Evolutionary conservation across 2,888 invertebrate genomes (phyloP).

Genomic region (Oscheius onirici): DNA sequence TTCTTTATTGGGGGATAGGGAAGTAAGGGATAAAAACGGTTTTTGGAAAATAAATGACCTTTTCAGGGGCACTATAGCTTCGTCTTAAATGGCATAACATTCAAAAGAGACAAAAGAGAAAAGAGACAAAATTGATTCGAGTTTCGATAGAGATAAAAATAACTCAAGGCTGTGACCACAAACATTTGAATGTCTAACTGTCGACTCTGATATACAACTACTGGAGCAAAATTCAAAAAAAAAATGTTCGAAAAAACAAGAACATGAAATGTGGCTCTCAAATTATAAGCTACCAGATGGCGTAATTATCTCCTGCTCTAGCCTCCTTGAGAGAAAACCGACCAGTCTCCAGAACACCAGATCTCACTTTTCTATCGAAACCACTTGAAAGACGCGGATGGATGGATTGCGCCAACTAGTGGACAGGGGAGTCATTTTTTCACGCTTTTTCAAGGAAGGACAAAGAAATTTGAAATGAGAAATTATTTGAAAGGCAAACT

Average conservation of each 20-base stretch:
- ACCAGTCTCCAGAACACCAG: conserved; percentile 17
- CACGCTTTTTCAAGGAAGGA: not conserved
- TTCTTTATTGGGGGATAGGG: no score
- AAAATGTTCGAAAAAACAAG: no score
- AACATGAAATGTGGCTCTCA: no score
- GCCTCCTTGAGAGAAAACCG: conserved; percentile 20
- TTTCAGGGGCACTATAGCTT: not conserved
- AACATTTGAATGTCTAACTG: no score
- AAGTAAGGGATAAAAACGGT: not conserved
- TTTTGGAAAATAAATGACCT: not conserved
- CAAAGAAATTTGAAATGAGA: not conserved
- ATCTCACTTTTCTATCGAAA: conserved; percentile 16
- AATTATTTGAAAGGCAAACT: not conserved
- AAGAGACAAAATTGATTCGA: no score
- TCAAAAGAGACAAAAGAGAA: no score
- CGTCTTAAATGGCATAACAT: not conserved
- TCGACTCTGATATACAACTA: no score
- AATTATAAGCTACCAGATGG: not conserved
- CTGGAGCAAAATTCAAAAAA: no score
- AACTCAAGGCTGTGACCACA: no score
- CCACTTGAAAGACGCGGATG: conserved; percentile 32
- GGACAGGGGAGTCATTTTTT: not conserved
- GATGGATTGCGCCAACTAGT: no score
- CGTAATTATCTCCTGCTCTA: conserved; percentile 22
- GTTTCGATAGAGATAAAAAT: no score